Evolutionary conservation across 2,113 vertebrate species (phyloP), one percentile per base, ranked within the genome.

Genomic region (Cariama cristata): DNA sequence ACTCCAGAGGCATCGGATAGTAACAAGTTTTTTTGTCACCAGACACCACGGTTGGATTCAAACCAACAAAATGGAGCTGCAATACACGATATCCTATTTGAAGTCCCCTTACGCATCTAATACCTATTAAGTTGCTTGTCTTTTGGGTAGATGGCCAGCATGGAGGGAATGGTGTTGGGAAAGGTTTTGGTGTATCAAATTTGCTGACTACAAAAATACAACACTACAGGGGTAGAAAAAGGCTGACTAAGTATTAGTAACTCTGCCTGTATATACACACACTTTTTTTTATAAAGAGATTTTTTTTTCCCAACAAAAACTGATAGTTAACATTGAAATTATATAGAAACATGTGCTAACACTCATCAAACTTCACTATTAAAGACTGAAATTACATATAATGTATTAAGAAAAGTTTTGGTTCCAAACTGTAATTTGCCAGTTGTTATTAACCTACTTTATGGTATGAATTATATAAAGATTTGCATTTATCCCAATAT

Each of bases 11-110:
- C 75, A 92, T 45, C 63, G 28, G 66, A 62, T 4, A 42, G 86
- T 32, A 92, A 86, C 71, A 71, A 76, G 33, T 13, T 87, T 13
- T 87, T 20, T 73, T 96, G 87, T 91, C 90, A 89, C 84, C 72
- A 74, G 80, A 89, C 80, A 84, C 80, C 87, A 5, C 0, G 1
- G 64, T 13, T 93, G 95, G 93, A 89, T 32, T 30, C 18, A 22
- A 42, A 69, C 63, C 87, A 91, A 10, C 12, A 23, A 38, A 45
- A 28, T 6, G 6, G 58, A 69, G 67, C 56, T 28, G 28, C 60
- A 53, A 12, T 8, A 26, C 75, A 52, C 0, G 0, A 16, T 53
- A 42, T 3, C 1, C 49, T n/a, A 32, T 5, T 3, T 24, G 19
- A 26, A 84, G 38, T 49, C 24, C 23, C 38, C 73, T 28, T 13